A percentile compares a stretch with the other conserved stretches of the same genome.
Evolutionary conservation across 2,113 vertebrate species (phyloP).

Genomic region (Saccopteryx bilineata): DNA sequence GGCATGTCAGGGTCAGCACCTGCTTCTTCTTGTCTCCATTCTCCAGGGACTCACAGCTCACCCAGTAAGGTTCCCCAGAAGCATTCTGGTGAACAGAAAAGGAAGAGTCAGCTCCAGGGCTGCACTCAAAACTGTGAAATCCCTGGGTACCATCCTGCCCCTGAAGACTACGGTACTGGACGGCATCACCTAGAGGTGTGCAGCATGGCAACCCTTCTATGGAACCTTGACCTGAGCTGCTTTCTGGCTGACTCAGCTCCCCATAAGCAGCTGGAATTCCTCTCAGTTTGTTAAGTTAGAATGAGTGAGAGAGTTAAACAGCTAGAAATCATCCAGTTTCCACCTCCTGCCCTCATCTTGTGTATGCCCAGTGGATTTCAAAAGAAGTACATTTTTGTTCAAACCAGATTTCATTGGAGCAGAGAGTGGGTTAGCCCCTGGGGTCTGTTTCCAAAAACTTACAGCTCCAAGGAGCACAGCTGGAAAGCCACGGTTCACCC

Average conservation of each 20-base stretch:
- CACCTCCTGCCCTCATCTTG: background rate
- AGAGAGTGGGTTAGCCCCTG: background rate
- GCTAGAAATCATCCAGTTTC: background rate
- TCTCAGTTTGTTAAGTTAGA: background rate
- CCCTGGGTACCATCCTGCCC: background rate
- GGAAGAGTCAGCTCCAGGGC: background rate
- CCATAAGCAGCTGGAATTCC: background rate
- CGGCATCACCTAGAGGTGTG: background rate
- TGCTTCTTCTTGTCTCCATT: background rate
- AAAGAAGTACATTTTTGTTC: background rate
- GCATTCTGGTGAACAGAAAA: background rate
- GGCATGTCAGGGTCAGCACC: background rate
- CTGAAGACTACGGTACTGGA: accelerated
- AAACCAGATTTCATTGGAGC: background rate
- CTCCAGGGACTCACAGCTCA: background rate
- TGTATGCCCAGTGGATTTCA: background rate
- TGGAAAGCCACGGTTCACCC: background rate
- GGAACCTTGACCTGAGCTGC: background rate
- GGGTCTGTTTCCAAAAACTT: background rate
- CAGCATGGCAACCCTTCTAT: background rate
- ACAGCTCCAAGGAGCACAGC: background rate
- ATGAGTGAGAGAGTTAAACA: background rate
- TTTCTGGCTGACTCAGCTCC: background rate
- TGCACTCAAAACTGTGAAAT: background rate
- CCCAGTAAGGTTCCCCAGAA: background rate